Base-by-base conservation (phyloP, 2,888 invertebrate species). In the Tetragnatha montana region DNA sequence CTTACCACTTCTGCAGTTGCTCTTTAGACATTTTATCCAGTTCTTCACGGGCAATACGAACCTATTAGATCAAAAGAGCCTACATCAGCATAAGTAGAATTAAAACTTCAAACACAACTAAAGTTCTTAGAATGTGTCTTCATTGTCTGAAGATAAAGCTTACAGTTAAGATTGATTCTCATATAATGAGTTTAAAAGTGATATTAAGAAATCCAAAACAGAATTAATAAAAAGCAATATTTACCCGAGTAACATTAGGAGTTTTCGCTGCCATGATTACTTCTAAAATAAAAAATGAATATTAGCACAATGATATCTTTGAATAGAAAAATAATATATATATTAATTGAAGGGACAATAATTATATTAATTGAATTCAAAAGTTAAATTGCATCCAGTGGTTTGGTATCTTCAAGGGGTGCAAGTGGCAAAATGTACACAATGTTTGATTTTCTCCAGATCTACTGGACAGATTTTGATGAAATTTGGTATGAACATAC, bases 1-100 rank as follows among this genome's bases (percentile, higher is more conserved):
- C n/a, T 81, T 60, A 91, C 88, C 91, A 89, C 81, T 91, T 90
- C 75, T 85, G 85, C 7, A 92, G 84, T 69, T 91, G 91, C 35
- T 91, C 88, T 71, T 90, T 90, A 12, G 88, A 76, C 87, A 91
- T 84, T 68, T 87, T 89, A n/a, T 91, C 89, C 19, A 91, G 17
- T 73, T 91, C 91, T 69, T 91, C 91, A 17, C 70, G 81, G 19
- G 84, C 84, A 79, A 91, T 80, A 17, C 89, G 86, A 69, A 91
- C 85, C 89, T 91, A 12, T 6, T 71, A 70, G 83, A 79, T 50
- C 0, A 81, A 35, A 17, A 10, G 17, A 60, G 0, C 35, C 4
- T 35, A 4, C 60, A 60, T 60, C 17, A 17, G 35, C 35, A 60
- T 8, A 60, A 6, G 17, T 8, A 60, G 17, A 10, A 17, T 8